Percentiles rank a stretch among this genome's conserved stretches.
Conservation (phyloP, 2,797 vertebrate species). For the Clamator glandarius region DNA sequence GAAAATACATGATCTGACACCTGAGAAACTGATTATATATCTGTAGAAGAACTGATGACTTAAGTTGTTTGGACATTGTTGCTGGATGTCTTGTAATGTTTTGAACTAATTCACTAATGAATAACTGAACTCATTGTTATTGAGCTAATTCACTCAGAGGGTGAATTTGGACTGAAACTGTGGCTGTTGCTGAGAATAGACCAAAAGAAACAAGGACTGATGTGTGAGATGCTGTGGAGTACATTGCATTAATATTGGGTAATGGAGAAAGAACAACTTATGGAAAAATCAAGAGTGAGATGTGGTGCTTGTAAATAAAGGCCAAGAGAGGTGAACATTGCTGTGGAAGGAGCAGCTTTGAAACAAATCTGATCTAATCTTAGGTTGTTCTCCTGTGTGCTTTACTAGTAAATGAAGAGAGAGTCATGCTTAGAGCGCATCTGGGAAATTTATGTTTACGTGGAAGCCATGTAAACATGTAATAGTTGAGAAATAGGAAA, state of each 20-base stretch:
- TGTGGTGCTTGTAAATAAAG: background rate
- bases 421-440: background rate
- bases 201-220: background rate
- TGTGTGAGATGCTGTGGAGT: background rate
- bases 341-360: background rate
- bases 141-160: background rate
- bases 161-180: background rate
- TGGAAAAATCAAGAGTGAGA: background rate
- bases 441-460: background rate
- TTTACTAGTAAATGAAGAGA: background rate
- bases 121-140: background rate
- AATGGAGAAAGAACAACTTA: background rate
- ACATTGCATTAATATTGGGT: background rate
- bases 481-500: background rate
- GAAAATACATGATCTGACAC: background rate
- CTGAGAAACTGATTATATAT: background rate
- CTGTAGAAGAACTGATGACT: background rate
- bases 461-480: background rate
- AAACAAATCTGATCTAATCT: background rate
- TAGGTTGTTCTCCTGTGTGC: background rate
- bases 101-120: background rate
- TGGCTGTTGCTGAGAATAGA: background rate
- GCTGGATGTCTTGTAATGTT: background rate
- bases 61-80: background rate
- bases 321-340: background rate